Conservation (phyloP, 1,140 invertebrate genomes). For the Chlorops oryzae region DNA sequence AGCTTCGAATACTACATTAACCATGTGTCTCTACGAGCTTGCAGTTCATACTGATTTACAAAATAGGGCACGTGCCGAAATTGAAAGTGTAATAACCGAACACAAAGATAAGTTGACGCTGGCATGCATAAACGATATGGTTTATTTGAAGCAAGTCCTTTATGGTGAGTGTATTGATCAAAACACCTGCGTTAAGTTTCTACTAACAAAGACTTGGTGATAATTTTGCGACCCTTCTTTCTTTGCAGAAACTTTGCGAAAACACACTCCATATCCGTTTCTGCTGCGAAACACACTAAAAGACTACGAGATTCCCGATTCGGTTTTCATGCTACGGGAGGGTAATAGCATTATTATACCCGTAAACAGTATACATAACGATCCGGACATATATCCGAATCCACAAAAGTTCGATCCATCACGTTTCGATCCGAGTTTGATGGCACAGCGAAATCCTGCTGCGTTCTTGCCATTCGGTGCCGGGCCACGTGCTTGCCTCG, state of each 20-base stretch:
- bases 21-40: constrained; percentile 55
- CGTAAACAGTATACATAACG: constrained; percentile 56
- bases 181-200: not conserved
- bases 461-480: constrained; percentile 61
- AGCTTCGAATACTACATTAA: constrained; percentile 52
- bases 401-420: constrained; percentile 65
- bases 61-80: constrained; percentile 53
- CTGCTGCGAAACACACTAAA: constrained; percentile 50
- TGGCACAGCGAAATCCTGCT: constrained; percentile 45
- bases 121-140: constrained; percentile 49
- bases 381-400: constrained; percentile 58
- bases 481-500: constrained; percentile 46
- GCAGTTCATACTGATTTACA: constrained; percentile 58
- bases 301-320: constrained; percentile 51
- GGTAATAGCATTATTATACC: constrained; percentile 53
- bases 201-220: not conserved
- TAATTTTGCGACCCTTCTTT: not conserved
- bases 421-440: constrained; percentile 54
- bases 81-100: constrained; percentile 45
- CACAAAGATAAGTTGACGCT: constrained; percentile 42
- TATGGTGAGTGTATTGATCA: constrained; percentile 45
- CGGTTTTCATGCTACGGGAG: constrained; percentile 48
- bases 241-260: constrained; percentile 52
- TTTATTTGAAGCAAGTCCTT: constrained; percentile 53
- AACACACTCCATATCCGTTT: constrained; percentile 53